phyloP scores from a whole-genome alignment of 1,140 invertebrate genomes.

The Galleria mellonella region DNA sequence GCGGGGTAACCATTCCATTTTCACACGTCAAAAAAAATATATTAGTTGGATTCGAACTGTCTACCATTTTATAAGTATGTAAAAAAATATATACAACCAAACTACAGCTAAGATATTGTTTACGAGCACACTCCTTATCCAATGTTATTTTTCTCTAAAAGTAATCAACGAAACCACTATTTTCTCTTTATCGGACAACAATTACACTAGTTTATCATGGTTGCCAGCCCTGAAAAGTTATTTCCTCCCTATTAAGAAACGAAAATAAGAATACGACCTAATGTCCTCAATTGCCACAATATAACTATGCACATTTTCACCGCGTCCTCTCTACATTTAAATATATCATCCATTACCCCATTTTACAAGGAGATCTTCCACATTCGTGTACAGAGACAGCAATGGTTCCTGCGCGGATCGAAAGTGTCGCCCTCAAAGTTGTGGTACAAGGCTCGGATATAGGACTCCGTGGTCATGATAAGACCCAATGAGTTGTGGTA shows the following conservation, averaged over 20 bases:
- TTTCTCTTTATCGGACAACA: no score
- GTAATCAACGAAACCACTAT: no score
- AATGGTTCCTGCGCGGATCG: conserved; percentile 3
- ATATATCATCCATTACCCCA: background rate
- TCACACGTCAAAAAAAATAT: no score
- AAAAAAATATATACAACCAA: no score
- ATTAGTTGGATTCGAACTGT: no score
- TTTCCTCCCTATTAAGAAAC: conserved; percentile 29
- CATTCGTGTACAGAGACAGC: conserved; percentile 4
- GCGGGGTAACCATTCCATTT: no score
- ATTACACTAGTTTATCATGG: no score
- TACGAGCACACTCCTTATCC: no score
- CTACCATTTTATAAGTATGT: no score
- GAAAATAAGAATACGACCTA: conserved; percentile 24
- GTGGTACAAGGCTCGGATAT: background rate
- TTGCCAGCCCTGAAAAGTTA: conserved; percentile 7
- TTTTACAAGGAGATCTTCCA: background rate
- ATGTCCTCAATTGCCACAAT: conserved; percentile 23
- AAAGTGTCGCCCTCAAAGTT: background rate
- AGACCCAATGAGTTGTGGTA: conserved; percentile 48
- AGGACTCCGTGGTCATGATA: conserved; percentile 38
- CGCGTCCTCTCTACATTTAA: background rate
- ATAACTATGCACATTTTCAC: conserved; percentile 10
- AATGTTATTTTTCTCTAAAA: no score
- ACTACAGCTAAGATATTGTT: no score